Evolutionary conservation across 2,888 invertebrate species (phyloP).

Genomic region (Noctua comes): DNA sequence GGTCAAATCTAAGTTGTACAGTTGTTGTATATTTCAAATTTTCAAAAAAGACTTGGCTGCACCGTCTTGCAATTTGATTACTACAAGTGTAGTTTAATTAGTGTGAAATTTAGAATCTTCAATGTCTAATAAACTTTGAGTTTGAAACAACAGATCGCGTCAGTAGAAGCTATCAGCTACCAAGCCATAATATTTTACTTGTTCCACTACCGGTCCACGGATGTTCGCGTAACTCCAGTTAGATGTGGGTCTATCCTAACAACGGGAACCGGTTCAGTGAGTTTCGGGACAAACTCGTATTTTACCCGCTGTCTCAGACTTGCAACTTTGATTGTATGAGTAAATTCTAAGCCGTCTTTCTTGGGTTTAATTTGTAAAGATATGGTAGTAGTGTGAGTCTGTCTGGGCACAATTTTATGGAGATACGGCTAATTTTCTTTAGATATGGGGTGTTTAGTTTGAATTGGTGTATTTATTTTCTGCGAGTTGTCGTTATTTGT

Average conservation of each 20-base stretch:
- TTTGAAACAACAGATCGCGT: not conserved
- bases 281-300: slow-evolving; percentile 55
- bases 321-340: slow-evolving; percentile 42
- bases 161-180: not conserved
- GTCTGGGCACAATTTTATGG: not conserved
- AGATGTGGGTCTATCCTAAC: slow-evolving; percentile 41
- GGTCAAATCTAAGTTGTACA: not conserved
- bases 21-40: not conserved
- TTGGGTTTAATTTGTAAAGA: slow-evolving; percentile 31
- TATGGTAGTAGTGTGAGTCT: slow-evolving; percentile 1
- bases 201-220: slow-evolving; percentile 5
- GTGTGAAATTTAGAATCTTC: not conserved
- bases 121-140: not conserved
- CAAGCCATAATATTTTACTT: slow-evolving; percentile 1
- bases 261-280: slow-evolving; percentile 59
- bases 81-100: no score
- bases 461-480: not conserved
- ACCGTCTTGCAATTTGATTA: not conserved
- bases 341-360: slow-evolving; percentile 6
- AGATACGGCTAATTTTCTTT: slow-evolving; percentile 14
- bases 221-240: slow-evolving; percentile 28
- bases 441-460: slow-evolving; percentile 8
- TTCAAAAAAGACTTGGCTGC: not conserved
- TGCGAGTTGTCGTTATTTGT: not conserved
- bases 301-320: slow-evolving; percentile 32